A percentile compares a stretch with the other conserved stretches of the same genome.
phyloP scores from a whole-genome alignment of 2,888 invertebrate species.

The Cosmia trapezina region DNA sequence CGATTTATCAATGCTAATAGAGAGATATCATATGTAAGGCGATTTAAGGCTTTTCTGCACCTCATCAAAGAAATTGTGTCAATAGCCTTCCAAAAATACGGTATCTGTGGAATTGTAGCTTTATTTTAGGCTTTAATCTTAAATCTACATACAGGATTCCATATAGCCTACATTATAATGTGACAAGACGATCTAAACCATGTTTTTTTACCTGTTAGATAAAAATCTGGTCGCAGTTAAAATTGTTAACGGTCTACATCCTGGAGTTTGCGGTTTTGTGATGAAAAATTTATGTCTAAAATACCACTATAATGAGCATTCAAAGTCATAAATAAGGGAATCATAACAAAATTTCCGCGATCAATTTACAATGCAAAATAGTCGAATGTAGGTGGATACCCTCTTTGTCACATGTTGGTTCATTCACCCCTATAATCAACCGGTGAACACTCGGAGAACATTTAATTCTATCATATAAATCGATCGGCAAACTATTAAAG shows the following conservation, averaged over 20 bases:
- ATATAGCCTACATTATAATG: conserved; percentile 30
- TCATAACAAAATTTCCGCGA: conserved; percentile 68
- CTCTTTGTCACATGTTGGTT: conserved; percentile 67
- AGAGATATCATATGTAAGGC: not conserved
- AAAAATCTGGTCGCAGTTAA: conserved; percentile 60
- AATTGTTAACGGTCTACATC: conserved; percentile 66
- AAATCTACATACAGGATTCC: conserved; percentile 52
- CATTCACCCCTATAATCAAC: conserved; percentile 66
- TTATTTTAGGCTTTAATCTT: conserved; percentile 36
- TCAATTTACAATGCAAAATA: conserved; percentile 69
- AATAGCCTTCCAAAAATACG: not conserved
- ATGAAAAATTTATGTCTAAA: conserved; percentile 43
- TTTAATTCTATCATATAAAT: conserved; percentile 65
- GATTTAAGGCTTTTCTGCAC: not conserved
- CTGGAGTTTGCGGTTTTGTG: conserved; percentile 62
- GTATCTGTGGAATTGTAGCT: not conserved
- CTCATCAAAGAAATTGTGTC: not conserved
- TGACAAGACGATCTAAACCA: conserved; percentile 44
- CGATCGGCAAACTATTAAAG: conserved; percentile 54
- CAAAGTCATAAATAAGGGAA: conserved; percentile 72
- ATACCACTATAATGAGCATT: conserved; percentile 46
- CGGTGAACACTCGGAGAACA: conserved; percentile 53
- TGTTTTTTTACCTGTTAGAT: conserved; percentile 66
- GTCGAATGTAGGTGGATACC: conserved; percentile 68
- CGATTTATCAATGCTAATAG: not conserved